Evolutionary conservation across 2,113 vertebrate genomes (phyloP).

Genomic region (Lipophrys pholis): DNA sequence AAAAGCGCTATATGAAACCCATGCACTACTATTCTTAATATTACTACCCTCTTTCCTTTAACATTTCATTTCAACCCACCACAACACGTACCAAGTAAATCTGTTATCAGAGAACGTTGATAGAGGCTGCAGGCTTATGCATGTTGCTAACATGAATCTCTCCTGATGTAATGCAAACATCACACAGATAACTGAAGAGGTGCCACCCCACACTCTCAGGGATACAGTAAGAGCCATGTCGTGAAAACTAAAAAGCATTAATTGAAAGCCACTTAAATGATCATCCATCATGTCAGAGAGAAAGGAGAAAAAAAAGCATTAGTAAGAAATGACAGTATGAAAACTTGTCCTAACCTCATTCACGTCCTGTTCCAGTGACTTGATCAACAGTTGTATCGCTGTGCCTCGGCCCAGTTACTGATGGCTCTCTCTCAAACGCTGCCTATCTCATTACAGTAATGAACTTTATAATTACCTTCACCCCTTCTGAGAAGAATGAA

Average conservation of each 20-base stretch:
- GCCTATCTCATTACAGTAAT: constrained; percentile 87
- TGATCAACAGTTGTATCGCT: constrained; percentile 80
- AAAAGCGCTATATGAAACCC: too few species aligned
- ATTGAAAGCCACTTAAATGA: not conserved
- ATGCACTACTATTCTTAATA: too few species aligned
- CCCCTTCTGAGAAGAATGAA: constrained; percentile 81
- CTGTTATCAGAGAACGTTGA: too few species aligned
- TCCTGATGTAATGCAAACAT: not conserved
- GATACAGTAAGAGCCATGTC: constrained; percentile 8
- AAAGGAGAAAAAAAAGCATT: constrained; percentile 24
- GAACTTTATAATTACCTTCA: constrained; percentile 88
- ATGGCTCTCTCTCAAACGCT: constrained; percentile 77
- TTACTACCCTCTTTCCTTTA: too few species aligned
- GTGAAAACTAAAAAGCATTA: not conserved
- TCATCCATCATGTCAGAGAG: constrained; percentile 17
- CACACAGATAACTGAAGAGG: not conserved
- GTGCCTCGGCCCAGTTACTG: constrained; percentile 70
- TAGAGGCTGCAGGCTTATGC: too few species aligned
- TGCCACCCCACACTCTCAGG: not conserved
- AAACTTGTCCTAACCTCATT: constrained; percentile 60
- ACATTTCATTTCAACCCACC: too few species aligned
- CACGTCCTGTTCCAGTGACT: constrained; percentile 67
- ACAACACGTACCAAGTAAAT: too few species aligned
- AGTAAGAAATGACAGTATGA: constrained; percentile 60
- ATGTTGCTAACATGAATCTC: too few species aligned